phyloP scores from a whole-genome alignment of 2,888 invertebrate species.

The Anodontia alba region DNA sequence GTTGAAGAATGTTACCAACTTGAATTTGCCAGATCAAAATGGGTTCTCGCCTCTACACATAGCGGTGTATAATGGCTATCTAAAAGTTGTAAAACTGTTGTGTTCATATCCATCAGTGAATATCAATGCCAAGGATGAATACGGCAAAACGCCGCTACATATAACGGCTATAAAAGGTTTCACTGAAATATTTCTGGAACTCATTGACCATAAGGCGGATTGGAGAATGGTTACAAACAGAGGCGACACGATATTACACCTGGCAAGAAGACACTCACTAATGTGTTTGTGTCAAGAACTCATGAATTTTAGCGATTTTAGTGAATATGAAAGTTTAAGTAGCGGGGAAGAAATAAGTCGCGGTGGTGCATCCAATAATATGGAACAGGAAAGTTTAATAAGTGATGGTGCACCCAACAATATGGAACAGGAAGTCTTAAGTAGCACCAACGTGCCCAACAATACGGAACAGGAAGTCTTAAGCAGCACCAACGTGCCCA shows the following conservation, averaged over 20 bases:
- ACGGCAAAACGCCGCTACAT: constrained; percentile 44
- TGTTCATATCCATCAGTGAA: constrained; percentile 10
- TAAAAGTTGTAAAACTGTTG: not conserved
- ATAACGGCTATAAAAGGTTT: constrained; percentile 29
- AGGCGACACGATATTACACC: constrained; percentile 23
- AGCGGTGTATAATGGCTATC: constrained; percentile 2
- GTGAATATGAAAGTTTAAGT: too few species aligned
- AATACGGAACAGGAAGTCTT: too few species aligned
- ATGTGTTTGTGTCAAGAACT: too few species aligned
- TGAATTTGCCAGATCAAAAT: constrained; percentile 1
- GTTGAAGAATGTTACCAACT: not conserved
- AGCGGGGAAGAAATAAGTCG: too few species aligned
- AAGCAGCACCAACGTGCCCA: too few species aligned
- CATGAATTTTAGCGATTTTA: too few species aligned
- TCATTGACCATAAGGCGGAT: constrained; percentile 23
- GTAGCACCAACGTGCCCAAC: too few species aligned
- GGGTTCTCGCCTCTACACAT: not conserved
- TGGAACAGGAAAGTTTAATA: too few species aligned
- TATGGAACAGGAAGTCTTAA: too few species aligned
- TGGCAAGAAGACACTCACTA: not conserved
- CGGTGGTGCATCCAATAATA: too few species aligned
- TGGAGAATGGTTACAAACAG: constrained; percentile 37
- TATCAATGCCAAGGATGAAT: constrained; percentile 43
- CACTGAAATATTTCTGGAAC: not conserved
- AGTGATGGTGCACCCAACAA: too few species aligned